Evolutionary conservation across 2,888 invertebrate genomes (phyloP).

Genomic region (Tanypteryx hageni): DNA sequence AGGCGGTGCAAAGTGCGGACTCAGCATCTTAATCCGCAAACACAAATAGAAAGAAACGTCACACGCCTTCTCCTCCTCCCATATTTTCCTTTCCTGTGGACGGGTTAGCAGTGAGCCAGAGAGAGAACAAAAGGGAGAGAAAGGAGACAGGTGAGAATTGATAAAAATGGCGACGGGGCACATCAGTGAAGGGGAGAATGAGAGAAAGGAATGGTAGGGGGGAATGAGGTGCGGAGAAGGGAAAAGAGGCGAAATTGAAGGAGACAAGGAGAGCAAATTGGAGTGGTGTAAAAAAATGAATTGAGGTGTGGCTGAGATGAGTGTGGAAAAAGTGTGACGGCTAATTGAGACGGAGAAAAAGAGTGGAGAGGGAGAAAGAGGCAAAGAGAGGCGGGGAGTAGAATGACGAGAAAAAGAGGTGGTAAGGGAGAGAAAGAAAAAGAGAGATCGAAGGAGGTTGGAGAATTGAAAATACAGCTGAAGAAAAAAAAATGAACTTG

Average conservation of each 20-base stretch:
- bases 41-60: conserved; percentile 58
- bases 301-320: conserved; percentile 42
- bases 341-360: conserved; percentile 45
- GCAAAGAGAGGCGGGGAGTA: background rate
- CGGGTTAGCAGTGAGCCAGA: background rate
- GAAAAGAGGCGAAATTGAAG: background rate
- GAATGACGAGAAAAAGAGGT: background rate
- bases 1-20: conserved; percentile 43
- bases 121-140: background rate
- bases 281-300: background rate
- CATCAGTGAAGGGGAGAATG: background rate
- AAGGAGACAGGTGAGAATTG: conserved; percentile 24
- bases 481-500: too few relatives aligned
- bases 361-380: background rate
- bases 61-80: background rate
- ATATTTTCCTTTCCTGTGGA: background rate
- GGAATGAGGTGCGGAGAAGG: background rate
- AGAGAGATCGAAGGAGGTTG: background rate
- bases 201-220: background rate
- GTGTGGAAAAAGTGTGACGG: conserved; percentile 36
- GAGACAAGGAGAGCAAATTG: background rate
- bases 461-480: background rate
- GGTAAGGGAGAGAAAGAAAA: background rate
- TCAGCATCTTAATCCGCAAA: conserved; percentile 63
- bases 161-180: conserved; percentile 7